Percentiles rank a stretch among this genome's conserved stretches.
Conservation (phyloP, 2,113 vertebrate species). For the Burhinus oedicnemus region DNA sequence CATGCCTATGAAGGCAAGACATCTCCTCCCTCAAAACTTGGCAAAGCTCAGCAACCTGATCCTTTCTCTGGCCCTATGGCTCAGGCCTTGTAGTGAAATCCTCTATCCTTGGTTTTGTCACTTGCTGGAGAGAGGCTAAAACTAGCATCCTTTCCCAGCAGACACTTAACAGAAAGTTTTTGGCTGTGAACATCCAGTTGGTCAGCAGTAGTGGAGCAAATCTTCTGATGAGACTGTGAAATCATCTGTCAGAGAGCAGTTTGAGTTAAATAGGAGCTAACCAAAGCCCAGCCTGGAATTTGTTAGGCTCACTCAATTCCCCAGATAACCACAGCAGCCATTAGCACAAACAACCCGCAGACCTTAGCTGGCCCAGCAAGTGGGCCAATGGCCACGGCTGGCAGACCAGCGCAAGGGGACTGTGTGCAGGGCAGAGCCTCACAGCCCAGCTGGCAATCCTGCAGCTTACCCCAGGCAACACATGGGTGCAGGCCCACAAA, state of each 20-base stretch:
- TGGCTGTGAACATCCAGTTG: not conserved
- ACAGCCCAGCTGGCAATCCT: not conserved
- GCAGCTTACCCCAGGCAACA: not conserved
- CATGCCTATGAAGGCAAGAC: not conserved
- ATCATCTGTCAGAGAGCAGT: not conserved
- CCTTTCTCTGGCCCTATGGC: not conserved
- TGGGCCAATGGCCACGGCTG: rapidly evolving
- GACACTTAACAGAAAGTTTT: not conserved
- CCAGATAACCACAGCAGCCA: not conserved
- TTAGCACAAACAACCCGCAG: not conserved
- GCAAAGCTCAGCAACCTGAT: not conserved
- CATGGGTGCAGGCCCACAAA: not conserved
- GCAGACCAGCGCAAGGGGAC: not conserved
- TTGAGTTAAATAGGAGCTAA: not conserved
- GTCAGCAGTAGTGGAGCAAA: not conserved
- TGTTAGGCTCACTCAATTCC: rapidly evolving
- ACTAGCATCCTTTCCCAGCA: not conserved
- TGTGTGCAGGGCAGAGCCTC: not conserved
- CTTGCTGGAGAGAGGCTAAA: not conserved
- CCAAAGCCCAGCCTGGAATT: not conserved
- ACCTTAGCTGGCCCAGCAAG: not conserved
- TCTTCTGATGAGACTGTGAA: not conserved
- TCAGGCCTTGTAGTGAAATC: not conserved
- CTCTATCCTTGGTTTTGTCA: not conserved
- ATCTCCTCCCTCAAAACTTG: not conserved